Base-by-base conservation (phyloP, 2,797 vertebrate genomes). In the Clarias pachynema region DNA sequence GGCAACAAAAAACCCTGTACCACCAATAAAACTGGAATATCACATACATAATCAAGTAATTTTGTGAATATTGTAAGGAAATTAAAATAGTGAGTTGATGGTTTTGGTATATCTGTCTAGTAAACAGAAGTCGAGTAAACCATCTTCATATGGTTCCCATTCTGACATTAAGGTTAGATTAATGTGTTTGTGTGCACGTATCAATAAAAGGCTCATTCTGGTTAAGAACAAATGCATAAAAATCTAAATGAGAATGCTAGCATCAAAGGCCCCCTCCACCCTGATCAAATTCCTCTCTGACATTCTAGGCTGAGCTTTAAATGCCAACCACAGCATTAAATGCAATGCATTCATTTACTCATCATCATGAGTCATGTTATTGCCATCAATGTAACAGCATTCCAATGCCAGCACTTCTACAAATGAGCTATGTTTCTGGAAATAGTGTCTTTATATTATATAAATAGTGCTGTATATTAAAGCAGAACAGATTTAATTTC, bases 241-340 rank as follows among this genome's bases (percentile, higher is more conserved):
- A 3, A 70, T 26, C 44, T 83, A 44, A 74, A 68, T 79, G 34
- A 73, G 34, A 26, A 84, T n/a, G 34, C 78, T 68, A 65, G 56
- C 56, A 22, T 72, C 24, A 16, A 22, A 62, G 79, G 80, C 75
- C 14, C 22, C 66, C 15, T 34, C 24, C 49, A 8, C 20, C 22
- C 49, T 34, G 37, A n/a, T 81, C 56, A 84, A 26, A 70, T 88
- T 59, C 24, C 18, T 72, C 7, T 31, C 8, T 81, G 68, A 77
- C 60, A 69, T 81, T 77, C 81, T 81, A 73, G 34, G 74, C 56
- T 63, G 53, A 49, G 68, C 79, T 70, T 73, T 72, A 88, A 86
- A 68, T 66, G 85, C 44, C 56, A 31, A 81, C 37, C 49, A 29
- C 59, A 78, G 20, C 74, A 72, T 77, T 84, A 70, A 88, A 77